Conservation (phyloP, 2,797 vertebrate genomes). For the Xenops minutus region DNA sequence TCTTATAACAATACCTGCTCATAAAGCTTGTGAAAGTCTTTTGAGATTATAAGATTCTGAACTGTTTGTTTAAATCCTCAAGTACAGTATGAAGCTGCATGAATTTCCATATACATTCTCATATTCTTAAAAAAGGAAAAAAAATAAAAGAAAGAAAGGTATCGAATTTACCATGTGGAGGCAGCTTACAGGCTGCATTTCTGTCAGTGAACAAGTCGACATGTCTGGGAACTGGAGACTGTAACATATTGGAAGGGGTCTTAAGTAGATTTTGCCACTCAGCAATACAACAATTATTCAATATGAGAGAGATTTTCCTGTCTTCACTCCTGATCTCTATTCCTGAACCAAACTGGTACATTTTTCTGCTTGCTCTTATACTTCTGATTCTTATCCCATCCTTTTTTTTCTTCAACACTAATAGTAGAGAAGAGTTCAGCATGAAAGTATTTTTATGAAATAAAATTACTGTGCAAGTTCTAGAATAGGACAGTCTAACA, state of each 20-base stretch:
- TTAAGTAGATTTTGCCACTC: conserved; percentile 33
- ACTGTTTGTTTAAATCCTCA: not conserved
- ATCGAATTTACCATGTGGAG: not conserved
- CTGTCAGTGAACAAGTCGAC: not conserved
- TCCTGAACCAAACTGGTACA: not conserved
- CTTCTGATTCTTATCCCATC: not conserved
- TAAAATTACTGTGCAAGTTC: not conserved
- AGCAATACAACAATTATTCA: not conserved
- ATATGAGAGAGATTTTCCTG: conserved; percentile 37
- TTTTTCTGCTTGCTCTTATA: not conserved
- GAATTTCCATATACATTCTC: not conserved
- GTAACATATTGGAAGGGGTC: not conserved
- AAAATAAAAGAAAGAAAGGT: too few species aligned
- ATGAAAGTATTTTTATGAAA: not conserved
- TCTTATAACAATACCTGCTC: not conserved
- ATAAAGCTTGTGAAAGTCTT: not conserved
- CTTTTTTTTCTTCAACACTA: not conserved
- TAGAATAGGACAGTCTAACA: not conserved
- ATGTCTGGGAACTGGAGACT: not conserved
- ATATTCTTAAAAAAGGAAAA: not conserved
- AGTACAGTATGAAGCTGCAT: not conserved
- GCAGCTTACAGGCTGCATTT: not conserved
- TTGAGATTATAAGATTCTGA: not conserved
- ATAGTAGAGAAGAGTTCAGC: not conserved
- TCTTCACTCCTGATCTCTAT: not conserved